Conservation (phyloP, 2,113 vertebrate species). For the Aphelocoma coerulescens region DNA sequence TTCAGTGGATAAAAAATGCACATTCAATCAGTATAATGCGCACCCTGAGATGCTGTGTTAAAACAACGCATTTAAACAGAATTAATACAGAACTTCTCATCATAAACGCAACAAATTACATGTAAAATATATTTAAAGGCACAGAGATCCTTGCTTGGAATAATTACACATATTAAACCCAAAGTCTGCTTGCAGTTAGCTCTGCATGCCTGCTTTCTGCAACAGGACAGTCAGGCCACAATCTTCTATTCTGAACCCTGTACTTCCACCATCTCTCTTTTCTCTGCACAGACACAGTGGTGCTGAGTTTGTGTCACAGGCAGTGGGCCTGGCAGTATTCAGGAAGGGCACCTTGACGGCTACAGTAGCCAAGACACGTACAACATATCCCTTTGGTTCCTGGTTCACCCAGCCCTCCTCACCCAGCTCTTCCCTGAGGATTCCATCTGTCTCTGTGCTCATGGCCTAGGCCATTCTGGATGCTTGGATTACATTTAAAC, state of each 20-base stretch:
- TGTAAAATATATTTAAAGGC: neutral
- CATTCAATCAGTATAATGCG: neutral
- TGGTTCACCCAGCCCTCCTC: neutral
- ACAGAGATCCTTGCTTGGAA: neutral
- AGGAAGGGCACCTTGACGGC: neutral
- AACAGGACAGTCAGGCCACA: neutral
- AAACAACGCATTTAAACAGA: neutral
- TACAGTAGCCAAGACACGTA: neutral
- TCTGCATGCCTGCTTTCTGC: neutral
- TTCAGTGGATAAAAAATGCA: neutral
- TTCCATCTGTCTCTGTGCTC: neutral
- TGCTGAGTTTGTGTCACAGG: neutral
- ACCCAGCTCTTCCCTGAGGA: fast-evolving
- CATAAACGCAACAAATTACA: neutral
- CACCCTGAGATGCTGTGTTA: neutral
- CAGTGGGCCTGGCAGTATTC: neutral
- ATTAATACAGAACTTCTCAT: neutral
- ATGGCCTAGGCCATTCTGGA: neutral
- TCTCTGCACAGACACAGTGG: neutral
- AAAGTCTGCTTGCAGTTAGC: neutral
- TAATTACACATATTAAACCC: neutral
- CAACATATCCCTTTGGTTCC: neutral
- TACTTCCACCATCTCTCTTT: neutral
- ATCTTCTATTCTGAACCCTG: neutral
- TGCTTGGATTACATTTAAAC: neutral